phyloP scores from a whole-genome alignment of 2,797 vertebrate genomes.

The Selene dorsalis region DNA sequence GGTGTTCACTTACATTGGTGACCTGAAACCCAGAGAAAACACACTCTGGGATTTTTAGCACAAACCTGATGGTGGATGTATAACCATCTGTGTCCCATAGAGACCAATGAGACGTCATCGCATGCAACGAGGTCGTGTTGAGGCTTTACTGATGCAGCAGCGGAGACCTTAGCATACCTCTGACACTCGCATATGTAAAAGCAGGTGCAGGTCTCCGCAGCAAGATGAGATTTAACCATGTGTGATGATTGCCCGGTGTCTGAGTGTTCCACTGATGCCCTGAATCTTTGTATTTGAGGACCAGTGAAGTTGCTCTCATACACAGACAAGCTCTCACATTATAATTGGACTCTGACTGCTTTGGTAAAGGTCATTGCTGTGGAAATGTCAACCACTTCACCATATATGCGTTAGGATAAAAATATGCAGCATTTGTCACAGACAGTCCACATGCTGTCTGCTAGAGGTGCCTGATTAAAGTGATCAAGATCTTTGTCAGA shows the following conservation, averaged over 20 bases:
- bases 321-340: slow-evolving; percentile 37
- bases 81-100: not conserved
- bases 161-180: not conserved
- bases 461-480: not conserved
- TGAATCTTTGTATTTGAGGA: slow-evolving; percentile 28
- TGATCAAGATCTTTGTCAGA: not conserved
- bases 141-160: slow-evolving; percentile 8
- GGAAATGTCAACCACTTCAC: slow-evolving; percentile 39
- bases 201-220: slow-evolving; percentile 21
- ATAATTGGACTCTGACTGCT: slow-evolving; percentile 35
- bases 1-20: not conserved
- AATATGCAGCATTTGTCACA: not conserved
- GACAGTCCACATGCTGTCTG: not conserved
- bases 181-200: not conserved
- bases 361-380: slow-evolving; percentile 48
- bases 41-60: not conserved
- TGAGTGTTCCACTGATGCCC: slow-evolving; percentile 33
- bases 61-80: not conserved
- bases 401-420: slow-evolving; percentile 3
- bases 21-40: slow-evolving; percentile 2
- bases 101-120: not conserved
- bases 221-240: slow-evolving; percentile 56
- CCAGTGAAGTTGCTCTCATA: slow-evolving; percentile 39
- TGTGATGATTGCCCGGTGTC: slow-evolving; percentile 25
- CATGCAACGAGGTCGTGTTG: not conserved